Evolutionary conservation across 1,140 invertebrate genomes (phyloP).

Genomic region (Danaus melanippus): DNA sequence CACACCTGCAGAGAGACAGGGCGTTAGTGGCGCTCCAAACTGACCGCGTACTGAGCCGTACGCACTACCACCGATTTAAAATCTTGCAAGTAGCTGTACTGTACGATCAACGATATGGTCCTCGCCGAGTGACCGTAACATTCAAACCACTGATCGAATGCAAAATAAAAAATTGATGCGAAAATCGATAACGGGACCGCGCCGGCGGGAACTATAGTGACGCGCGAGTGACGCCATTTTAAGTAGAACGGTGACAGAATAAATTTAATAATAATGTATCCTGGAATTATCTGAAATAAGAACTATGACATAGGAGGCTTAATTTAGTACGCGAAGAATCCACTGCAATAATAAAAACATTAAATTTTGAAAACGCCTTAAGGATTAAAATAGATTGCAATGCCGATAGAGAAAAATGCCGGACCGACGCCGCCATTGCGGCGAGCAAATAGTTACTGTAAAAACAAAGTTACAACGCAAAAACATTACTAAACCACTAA

Average conservation of each 20-base stretch:
- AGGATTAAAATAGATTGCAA: slow-evolving; percentile 58
- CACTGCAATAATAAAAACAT: slow-evolving; percentile 50
- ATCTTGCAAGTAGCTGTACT: slow-evolving; percentile 56
- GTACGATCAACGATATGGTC: slow-evolving; percentile 30
- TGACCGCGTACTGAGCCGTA: slow-evolving; percentile 44
- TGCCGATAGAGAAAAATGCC: slow-evolving; percentile 55
- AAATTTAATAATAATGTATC: slow-evolving; percentile 44
- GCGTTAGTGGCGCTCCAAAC: slow-evolving; percentile 71
- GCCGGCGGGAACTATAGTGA: slow-evolving; percentile 53
- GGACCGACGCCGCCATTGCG: slow-evolving; percentile 64
- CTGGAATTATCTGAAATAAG: slow-evolving; percentile 58
- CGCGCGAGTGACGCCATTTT: slow-evolving; percentile 68
- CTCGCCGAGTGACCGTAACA: slow-evolving; percentile 44
- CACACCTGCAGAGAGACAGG: slow-evolving; percentile 74
- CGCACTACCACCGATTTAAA: slow-evolving; percentile 63
- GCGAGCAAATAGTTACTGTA: slow-evolving; percentile 40
- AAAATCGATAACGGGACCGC: slow-evolving; percentile 63
- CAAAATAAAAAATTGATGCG: slow-evolving; percentile 29
- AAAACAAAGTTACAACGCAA: slow-evolving; percentile 37
- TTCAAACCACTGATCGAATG: slow-evolving; percentile 39
- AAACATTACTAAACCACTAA: slow-evolving; percentile 14
- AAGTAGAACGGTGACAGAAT: slow-evolving; percentile 56
- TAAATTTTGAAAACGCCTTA: slow-evolving; percentile 62
- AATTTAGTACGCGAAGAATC: slow-evolving; percentile 48
- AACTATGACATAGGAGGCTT: slow-evolving; percentile 52